Evolutionary conservation across 37 sponge, comb jelly and placozoan species (phyloP).

Genomic region (Ianthella basta): DNA sequence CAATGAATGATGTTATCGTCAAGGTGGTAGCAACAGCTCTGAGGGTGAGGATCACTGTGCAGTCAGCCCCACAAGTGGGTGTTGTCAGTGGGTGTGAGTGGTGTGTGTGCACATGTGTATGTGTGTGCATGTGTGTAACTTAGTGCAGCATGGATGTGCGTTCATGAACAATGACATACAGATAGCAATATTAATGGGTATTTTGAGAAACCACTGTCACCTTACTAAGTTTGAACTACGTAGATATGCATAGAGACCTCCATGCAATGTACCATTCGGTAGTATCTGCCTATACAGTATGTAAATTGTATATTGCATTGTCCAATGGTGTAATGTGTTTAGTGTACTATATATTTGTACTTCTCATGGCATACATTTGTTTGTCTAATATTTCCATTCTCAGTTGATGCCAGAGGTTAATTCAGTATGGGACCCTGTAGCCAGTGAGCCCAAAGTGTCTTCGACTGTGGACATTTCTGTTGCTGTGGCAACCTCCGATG

Average conservation of each 20-base stretch:
- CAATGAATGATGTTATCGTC: constrained; percentile 11
- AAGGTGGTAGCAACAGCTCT: not conserved
- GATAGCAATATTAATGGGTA: no score
- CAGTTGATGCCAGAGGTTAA: constrained; percentile 79
- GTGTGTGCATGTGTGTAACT: constrained; percentile 8
- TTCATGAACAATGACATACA: no score
- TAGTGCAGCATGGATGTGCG: not conserved
- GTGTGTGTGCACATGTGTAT: not conserved
- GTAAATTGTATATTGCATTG: no score
- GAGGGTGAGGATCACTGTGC: not conserved
- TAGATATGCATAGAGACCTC: no score
- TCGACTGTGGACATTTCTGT: constrained; percentile 80
- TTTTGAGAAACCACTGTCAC: no score
- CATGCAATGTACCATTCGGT: no score
- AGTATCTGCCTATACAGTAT: no score
- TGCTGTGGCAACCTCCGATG: constrained; percentile 73
- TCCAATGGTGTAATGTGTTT: no score
- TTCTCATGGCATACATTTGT: no score
- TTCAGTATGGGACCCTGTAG: constrained; percentile 51
- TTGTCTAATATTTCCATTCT: not conserved
- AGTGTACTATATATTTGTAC: no score
- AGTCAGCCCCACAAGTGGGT: not conserved
- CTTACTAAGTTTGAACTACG: no score
- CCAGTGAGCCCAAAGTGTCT: not conserved
- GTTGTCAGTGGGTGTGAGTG: constrained; percentile 6